These are phyloP conservation scores for Drosophila rellima DNA, from an alignment of 2,888 invertebrate genomes.

Conservation along the genomic window DNA sequence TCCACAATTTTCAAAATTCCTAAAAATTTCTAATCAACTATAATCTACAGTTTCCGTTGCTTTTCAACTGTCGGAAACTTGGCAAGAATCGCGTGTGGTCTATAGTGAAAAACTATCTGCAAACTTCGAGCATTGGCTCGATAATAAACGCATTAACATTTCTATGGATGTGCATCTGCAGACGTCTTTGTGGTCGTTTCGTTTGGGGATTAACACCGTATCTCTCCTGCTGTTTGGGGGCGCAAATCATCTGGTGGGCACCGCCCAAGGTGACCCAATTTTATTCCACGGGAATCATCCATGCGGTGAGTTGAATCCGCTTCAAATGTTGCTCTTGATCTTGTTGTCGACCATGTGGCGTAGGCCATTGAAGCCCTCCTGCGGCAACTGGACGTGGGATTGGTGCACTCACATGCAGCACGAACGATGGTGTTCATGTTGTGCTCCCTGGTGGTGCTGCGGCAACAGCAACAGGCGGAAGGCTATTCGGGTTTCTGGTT, in stretches of 20 bases:
- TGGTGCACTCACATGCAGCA: slow-evolving; percentile 49
- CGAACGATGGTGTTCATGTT: slow-evolving; percentile 69
- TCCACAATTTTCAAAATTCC: background rate
- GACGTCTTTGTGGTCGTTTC: slow-evolving; percentile 46
- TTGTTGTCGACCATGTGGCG: background rate
- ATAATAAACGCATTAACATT: slow-evolving; percentile 43
- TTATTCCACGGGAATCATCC: slow-evolving; percentile 50
- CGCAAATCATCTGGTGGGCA: slow-evolving; percentile 46
- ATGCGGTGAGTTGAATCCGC: slow-evolving; percentile 43
- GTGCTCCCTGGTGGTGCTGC: slow-evolving; percentile 53
- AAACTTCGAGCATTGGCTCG: slow-evolving; percentile 37
- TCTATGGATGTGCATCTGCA: slow-evolving; percentile 44
- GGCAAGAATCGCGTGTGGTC: slow-evolving; percentile 12
- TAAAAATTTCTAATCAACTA: background rate
- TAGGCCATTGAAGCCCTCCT: slow-evolving; percentile 57
- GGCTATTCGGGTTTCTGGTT: slow-evolving; percentile 65
- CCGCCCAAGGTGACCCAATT: slow-evolving; percentile 43
- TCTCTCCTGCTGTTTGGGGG: slow-evolving; percentile 36
- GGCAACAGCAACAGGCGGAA: slow-evolving; percentile 42
- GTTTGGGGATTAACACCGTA: slow-evolving; percentile 24
- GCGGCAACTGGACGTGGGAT: slow-evolving; percentile 40
- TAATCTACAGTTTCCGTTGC: slow-evolving; percentile 49
- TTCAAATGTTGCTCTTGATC: background rate
- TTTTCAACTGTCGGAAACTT: slow-evolving; percentile 44
- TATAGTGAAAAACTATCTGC: slow-evolving; percentile 45